Conservation (phyloP, 2,888 invertebrate species). For the Saturnia pavonia region DNA sequence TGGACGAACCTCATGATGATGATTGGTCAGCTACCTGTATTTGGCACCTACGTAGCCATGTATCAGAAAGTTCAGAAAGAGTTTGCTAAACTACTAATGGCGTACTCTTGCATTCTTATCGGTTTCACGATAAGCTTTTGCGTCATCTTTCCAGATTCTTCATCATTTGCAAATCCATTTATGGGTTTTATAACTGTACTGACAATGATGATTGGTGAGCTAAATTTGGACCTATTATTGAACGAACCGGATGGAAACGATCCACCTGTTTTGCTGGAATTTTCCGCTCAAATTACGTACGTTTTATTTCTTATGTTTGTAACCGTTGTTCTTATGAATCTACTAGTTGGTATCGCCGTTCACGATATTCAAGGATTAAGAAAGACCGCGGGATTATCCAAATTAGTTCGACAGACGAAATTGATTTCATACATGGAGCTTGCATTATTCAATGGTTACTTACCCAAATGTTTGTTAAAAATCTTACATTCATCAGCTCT, state of each 20-base stretch:
- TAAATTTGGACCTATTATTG: slow-evolving; percentile 88
- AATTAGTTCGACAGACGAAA: slow-evolving; percentile 92
- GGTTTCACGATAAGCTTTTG: slow-evolving; percentile 94
- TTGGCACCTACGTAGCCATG: slow-evolving; percentile 95
- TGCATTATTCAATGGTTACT: slow-evolving; percentile 89
- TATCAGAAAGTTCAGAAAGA: slow-evolving; percentile 93
- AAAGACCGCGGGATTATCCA: slow-evolving; percentile 92
- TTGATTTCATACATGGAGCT: slow-evolving; percentile 93
- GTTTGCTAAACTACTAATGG: slow-evolving; percentile 92
- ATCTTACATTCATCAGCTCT: slow-evolving; percentile 89
- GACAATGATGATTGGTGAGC: slow-evolving; percentile 95
- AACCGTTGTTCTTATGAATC: slow-evolving; percentile 92
- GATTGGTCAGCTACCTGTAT: slow-evolving; percentile 93
- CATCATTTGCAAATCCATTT: slow-evolving; percentile 91
- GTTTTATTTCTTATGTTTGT: slow-evolving; percentile 91
- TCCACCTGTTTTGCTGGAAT: slow-evolving; percentile 88
- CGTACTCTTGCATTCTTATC: slow-evolving; percentile 91
- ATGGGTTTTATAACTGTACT: slow-evolving; percentile 92
- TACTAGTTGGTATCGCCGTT: slow-evolving; percentile 92
- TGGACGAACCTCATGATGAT: slow-evolving; percentile 96
- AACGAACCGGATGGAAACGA: slow-evolving; percentile 89
- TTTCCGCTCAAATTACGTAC: slow-evolving; percentile 91
- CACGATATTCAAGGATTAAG: slow-evolving; percentile 93
- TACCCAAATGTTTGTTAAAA: slow-evolving; percentile 88
- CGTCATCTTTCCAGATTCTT: slow-evolving; percentile 92